Evolutionary conservation across 2,113 vertebrate genomes (phyloP).

Genomic region (Piaya cayana): DNA sequence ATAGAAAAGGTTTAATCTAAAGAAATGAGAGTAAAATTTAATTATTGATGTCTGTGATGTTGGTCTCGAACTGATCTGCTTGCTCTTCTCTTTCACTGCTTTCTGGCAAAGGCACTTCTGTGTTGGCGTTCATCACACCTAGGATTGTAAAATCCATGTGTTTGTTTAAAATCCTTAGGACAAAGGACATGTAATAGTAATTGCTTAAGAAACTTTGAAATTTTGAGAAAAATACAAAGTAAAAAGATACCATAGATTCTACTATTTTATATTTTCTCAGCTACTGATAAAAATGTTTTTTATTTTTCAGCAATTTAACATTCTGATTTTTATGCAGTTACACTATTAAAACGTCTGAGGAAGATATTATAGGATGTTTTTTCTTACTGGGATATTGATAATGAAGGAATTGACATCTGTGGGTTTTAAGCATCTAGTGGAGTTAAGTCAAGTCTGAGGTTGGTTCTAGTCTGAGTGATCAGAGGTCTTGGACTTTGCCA

Average conservation of each 20-base stretch:
- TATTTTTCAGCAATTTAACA: not conserved
- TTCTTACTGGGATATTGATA: not conserved
- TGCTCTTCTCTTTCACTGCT: not conserved
- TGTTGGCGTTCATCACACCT: conserved; percentile 6
- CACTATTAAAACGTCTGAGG: not conserved
- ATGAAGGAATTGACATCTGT: not conserved
- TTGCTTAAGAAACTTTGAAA: not conserved
- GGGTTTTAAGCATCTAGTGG: not conserved
- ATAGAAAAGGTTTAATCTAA: not conserved
- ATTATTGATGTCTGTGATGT: conserved; percentile 33
- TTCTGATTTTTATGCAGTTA: not conserved
- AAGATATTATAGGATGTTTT: not conserved
- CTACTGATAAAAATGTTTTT: not conserved
- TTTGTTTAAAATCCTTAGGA: not conserved
- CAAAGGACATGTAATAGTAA: not conserved
- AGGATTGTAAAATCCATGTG: not conserved
- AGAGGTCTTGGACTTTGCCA: not conserved
- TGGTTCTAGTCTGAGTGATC: not conserved
- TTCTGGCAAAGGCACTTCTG: not conserved
- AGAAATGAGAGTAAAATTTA: not conserved
- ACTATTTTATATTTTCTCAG: not conserved
- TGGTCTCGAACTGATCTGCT: not conserved
- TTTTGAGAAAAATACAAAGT: not conserved
- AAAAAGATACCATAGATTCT: not conserved
- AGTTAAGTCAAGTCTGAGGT: not conserved